Percentiles rank a stretch among this genome's conserved stretches.
Conservation (phyloP, 2,888 invertebrate species). For the Pyrocoelia pectoralis region DNA sequence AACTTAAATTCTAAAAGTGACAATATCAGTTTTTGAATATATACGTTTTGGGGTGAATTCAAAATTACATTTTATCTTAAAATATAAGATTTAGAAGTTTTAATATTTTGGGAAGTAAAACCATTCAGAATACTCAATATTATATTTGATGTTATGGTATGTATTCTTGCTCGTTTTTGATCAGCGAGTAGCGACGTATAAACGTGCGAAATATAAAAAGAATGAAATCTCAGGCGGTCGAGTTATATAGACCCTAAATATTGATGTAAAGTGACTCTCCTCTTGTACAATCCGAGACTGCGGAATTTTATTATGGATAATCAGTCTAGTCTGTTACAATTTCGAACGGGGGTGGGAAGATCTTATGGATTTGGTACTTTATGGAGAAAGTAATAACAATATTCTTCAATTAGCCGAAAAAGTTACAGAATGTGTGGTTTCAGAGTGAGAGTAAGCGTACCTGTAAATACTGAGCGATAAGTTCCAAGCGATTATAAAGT, state of each 20-base stretch:
- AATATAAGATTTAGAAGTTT: constrained; percentile 20
- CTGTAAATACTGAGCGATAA: neutral
- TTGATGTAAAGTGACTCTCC: constrained; percentile 45
- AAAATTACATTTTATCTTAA: neutral
- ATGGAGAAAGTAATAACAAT: neutral
- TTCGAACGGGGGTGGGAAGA: no score
- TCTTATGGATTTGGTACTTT: neutral
- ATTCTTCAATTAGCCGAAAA: neutral
- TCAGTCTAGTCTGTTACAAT: neutral
- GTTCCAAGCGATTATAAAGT: neutral
- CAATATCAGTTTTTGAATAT: constrained; percentile 1
- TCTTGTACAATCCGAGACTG: constrained; percentile 31
- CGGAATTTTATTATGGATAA: constrained; percentile 16
- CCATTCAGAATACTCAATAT: constrained; percentile 31
- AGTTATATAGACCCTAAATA: constrained; percentile 49
- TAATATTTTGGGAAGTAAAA: constrained; percentile 20
- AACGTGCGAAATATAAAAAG: constrained; percentile 48
- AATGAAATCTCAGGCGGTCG: constrained; percentile 50
- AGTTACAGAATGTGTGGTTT: no score
- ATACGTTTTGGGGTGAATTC: constrained; percentile 1
- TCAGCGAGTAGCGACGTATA: constrained; percentile 39
- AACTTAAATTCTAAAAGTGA: neutral
- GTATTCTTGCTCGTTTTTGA: constrained; percentile 37
- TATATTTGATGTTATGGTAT: constrained; percentile 19
- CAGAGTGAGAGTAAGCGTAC: no score